Conservation (phyloP, 2,888 invertebrate genomes). For the Mythimna loreyi region DNA sequence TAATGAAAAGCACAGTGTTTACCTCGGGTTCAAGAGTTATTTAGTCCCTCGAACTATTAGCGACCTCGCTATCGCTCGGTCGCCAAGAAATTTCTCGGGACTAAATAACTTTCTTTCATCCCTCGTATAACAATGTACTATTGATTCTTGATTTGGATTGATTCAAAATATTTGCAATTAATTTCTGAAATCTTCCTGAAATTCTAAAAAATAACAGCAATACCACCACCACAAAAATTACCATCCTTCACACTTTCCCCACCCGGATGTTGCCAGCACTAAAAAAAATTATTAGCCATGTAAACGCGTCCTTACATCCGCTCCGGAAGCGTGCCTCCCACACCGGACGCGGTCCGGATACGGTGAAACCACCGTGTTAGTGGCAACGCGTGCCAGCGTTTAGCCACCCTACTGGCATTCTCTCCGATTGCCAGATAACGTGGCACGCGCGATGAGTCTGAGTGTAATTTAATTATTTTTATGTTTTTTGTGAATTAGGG, state of each 20-base stretch:
- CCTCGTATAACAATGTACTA: too few species aligned
- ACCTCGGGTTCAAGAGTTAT: too few species aligned
- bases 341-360: constrained; percentile 70
- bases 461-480: constrained; percentile 58
- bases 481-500: constrained; percentile 12
- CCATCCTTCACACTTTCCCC: constrained; percentile 48
- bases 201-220: not conserved
- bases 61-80: too few species aligned
- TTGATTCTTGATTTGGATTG: too few species aligned
- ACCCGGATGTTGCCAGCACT: constrained; percentile 29
- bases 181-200: constrained; percentile 5
- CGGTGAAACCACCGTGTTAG: constrained; percentile 58
- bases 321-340: constrained; percentile 59
- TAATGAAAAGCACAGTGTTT: too few species aligned
- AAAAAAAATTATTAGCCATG: constrained; percentile 53
- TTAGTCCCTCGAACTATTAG: too few species aligned
- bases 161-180: not conserved
- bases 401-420: constrained; percentile 64
- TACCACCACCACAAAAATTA: constrained; percentile 5
- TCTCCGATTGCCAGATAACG: constrained; percentile 60
- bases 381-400: constrained; percentile 71
- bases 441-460: constrained; percentile 55
- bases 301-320: constrained; percentile 56
- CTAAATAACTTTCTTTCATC: too few species aligned
- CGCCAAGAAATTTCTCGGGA: too few species aligned